Percentiles rank a stretch among this genome's conserved stretches.
Evolutionary conservation across 2,797 vertebrate species (phyloP).

Genomic region (Urosaurus nigricauda): DNA sequence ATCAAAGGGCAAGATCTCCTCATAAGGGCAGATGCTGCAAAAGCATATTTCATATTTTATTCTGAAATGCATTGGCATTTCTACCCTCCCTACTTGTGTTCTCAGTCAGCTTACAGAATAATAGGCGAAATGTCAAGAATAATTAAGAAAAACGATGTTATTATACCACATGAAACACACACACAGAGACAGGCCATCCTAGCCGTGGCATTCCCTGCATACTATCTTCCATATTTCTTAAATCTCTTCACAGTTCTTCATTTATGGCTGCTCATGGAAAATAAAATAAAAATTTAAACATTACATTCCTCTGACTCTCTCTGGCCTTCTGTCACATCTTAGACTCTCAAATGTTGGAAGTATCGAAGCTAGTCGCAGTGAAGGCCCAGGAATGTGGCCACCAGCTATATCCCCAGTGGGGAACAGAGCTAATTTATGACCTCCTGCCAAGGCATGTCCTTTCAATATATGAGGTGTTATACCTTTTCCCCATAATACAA

Average conservation of each 20-base stretch:
- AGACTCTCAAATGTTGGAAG: background rate
- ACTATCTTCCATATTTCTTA: conserved; percentile 68
- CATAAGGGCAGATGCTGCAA: conserved; percentile 54
- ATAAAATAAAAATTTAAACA: conserved; percentile 63
- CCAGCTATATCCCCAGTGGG: background rate
- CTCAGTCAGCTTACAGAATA: conserved; percentile 65
- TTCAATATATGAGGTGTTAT: background rate
- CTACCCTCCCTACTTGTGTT: conserved; percentile 44
- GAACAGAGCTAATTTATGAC: background rate
- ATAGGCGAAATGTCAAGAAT: conserved; percentile 77
- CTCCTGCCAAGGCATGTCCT: too few relatives aligned
- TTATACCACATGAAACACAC: conserved; percentile 66
- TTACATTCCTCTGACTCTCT: background rate
- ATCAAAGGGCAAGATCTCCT: conserved; percentile 51
- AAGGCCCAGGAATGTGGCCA: background rate
- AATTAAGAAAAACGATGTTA: conserved; percentile 79
- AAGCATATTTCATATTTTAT: conserved; percentile 61
- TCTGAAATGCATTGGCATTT: conserved; percentile 67
- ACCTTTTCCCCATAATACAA: too few relatives aligned
- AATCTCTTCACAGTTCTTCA: conserved; percentile 71
- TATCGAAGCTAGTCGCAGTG: background rate
- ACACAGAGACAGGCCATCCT: conserved; percentile 70
- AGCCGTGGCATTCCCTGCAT: conserved; percentile 61
- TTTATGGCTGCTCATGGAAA: conserved; percentile 71
- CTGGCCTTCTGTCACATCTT: background rate